Conservation (phyloP, 2,888 invertebrate genomes). For the Aphidoletes aphidimyza region DNA sequence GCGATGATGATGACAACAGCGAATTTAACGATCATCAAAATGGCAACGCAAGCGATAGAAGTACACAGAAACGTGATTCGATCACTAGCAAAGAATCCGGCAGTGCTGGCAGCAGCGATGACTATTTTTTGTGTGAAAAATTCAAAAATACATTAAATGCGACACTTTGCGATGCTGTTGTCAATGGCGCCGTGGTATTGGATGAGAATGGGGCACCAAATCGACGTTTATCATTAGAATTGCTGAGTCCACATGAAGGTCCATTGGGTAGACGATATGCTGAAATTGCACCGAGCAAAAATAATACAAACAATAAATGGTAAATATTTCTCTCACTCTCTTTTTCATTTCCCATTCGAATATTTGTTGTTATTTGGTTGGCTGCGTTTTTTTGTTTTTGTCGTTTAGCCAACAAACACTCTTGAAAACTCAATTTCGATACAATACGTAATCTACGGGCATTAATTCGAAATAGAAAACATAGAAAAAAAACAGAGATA, state of each 20-base stretch:
- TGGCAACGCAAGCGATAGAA: slow-evolving; percentile 61
- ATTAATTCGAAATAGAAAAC: too few relatives aligned
- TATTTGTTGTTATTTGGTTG: not conserved
- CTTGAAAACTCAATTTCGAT: slow-evolving; percentile 43
- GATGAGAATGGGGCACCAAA: not conserved
- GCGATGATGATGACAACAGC: slow-evolving; percentile 58
- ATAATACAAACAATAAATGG: slow-evolving; percentile 56
- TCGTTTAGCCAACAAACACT: not conserved
- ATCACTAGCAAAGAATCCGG: slow-evolving; percentile 48
- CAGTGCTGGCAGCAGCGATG: slow-evolving; percentile 59
- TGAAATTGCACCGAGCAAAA: slow-evolving; percentile 66
- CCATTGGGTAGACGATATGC: slow-evolving; percentile 67
- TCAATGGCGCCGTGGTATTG: slow-evolving; percentile 13
- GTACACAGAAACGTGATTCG: slow-evolving; percentile 53
- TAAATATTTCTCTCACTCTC: slow-evolving; percentile 54
- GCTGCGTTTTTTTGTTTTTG: not conserved
- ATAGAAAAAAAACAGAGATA: not conserved
- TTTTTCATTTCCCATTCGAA: slow-evolving; percentile 32
- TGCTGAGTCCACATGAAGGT: slow-evolving; percentile 66
- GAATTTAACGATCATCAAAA: slow-evolving; percentile 65
- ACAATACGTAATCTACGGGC: slow-evolving; percentile 9
- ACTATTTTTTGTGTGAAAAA: slow-evolving; percentile 65
- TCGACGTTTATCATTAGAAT: slow-evolving; percentile 57
- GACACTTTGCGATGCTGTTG: slow-evolving; percentile 52
- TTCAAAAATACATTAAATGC: slow-evolving; percentile 60